Conservation (phyloP, 1,140 invertebrate species). For the Myzus persicae region DNA sequence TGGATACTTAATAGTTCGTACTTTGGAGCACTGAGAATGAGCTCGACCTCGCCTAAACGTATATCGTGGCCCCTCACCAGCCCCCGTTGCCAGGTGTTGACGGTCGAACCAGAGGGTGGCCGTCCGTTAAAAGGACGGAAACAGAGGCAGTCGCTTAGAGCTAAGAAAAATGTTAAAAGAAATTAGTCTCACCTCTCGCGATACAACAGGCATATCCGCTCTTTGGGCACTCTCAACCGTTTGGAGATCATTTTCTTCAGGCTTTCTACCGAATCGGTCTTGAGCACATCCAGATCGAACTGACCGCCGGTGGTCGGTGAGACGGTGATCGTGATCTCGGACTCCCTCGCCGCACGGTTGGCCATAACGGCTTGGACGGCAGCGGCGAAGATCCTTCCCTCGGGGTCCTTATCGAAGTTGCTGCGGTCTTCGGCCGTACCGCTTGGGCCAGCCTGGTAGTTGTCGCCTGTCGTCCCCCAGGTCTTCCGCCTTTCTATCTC, state of each 20-base stretch:
- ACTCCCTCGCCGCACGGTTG: background rate
- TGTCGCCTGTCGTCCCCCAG: background rate
- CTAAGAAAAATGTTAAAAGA: background rate
- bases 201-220: slow-evolving; percentile 89
- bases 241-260: slow-evolving; percentile 92
- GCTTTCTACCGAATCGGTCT: slow-evolving; percentile 82
- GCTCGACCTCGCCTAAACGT: no score
- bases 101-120: background rate
- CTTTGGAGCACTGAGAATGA: background rate
- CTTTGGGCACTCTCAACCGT: slow-evolving; percentile 88
- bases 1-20: background rate
- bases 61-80: no score
- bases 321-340: slow-evolving; percentile 77
- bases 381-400: background rate
- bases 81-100: no score
- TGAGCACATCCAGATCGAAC: slow-evolving; percentile 82
- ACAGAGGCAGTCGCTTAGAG: background rate
- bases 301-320: slow-evolving; percentile 90
- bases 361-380: background rate
- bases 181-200: slow-evolving; percentile 80
- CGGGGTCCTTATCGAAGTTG: no score
- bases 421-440: background rate
- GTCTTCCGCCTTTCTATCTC: background rate
- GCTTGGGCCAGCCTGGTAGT: no score
- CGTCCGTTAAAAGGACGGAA: background rate